These are phyloP conservation scores for Bombus confusus DNA, from an alignment of 1,140 invertebrate genomes.

Conservation along the genomic window DNA sequence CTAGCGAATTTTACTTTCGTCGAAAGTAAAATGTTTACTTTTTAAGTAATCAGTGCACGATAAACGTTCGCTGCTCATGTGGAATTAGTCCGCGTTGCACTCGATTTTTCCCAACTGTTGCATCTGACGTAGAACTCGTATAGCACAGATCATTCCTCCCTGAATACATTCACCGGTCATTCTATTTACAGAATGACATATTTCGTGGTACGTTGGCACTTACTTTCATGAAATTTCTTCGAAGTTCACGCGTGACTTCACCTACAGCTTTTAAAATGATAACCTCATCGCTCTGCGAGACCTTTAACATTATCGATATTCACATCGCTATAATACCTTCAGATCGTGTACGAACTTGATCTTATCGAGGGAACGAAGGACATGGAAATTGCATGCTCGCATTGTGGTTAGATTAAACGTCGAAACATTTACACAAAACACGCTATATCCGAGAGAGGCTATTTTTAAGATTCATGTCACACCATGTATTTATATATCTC, in stretches of 20 bases:
- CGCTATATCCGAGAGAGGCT: not conserved
- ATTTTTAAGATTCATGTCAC: constrained; percentile 7
- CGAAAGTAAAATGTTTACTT: not conserved
- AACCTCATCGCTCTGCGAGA: not conserved
- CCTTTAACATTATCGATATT: not conserved
- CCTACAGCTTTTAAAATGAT: not conserved
- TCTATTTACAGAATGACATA: constrained; percentile 38
- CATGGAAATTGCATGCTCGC: not conserved
- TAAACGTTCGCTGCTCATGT: not conserved
- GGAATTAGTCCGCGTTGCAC: not conserved
- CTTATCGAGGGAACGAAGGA: not conserved
- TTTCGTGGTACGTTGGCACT: not conserved
- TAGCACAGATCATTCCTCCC: not conserved
- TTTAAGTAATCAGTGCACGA: too few relatives aligned
- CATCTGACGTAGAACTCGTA: not conserved
- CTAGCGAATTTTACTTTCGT: too few relatives aligned
- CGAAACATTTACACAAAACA: not conserved
- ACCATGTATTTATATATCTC: not conserved
- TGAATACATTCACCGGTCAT: constrained; percentile 21
- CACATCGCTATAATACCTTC: too few relatives aligned
- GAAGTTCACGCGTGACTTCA: too few relatives aligned
- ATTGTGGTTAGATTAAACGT: not conserved
- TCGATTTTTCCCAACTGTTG: constrained; percentile 40
- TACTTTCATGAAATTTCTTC: constrained; percentile 6
- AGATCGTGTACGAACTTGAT: not conserved